Conservation (phyloP, 35 echinoderm and acorn worm species). For the Heliocidaris tuberculata region DNA sequence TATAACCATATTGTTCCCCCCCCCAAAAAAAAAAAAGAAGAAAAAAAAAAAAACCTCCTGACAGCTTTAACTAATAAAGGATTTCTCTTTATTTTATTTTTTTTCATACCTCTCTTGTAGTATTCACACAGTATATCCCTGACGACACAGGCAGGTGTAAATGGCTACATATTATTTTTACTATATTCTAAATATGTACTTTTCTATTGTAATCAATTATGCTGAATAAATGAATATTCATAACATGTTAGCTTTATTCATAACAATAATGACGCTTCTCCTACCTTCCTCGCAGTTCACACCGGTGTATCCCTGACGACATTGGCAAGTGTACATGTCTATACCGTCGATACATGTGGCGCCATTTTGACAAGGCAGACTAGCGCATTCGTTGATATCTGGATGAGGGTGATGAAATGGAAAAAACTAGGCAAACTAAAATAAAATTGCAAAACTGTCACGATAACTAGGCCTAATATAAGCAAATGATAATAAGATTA, state of each 20-base stretch:
- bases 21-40: no score
- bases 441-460: no score
- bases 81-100: background rate
- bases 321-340: constrained; percentile 50
- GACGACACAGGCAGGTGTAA: background rate
- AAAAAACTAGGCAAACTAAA: background rate
- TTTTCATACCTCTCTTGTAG: no score
- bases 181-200: background rate
- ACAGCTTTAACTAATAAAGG: background rate
- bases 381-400: constrained; percentile 65
- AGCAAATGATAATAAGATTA: no score
- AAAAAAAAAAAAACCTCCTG: no score
- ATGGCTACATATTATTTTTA: background rate
- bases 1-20: no score
- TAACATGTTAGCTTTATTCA: no score
- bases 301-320: constrained; percentile 60
- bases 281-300: constrained; percentile 56
- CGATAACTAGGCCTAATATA: no score
- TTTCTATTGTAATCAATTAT: background rate
- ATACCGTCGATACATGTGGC: constrained; percentile 46
- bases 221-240: background rate
- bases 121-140: no score
- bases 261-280: background rate
- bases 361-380: constrained; percentile 64
- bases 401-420: background rate